Conservation (phyloP, 2,888 invertebrate species). For the Drosophila subsilvestris region DNA sequence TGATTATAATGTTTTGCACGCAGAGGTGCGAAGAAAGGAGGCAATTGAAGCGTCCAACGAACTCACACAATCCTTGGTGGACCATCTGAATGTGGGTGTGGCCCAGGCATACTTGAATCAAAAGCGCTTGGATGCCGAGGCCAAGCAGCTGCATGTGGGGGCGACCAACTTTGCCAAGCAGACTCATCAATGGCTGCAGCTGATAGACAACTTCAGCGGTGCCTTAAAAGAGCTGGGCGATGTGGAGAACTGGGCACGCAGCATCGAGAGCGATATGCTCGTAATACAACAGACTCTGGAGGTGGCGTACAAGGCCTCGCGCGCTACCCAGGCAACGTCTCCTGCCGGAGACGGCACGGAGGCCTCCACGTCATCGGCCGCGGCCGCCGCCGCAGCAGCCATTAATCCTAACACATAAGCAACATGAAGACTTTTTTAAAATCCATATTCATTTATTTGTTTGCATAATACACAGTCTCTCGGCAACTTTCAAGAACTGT, state of each 20-base stretch:
- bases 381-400: constrained; percentile 5
- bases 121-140: constrained; percentile 98
- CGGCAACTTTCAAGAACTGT: background rate
- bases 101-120: constrained; percentile 99
- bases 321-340: constrained; percentile 80
- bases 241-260: constrained; percentile 99
- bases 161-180: constrained; percentile 98
- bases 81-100: constrained; percentile 98
- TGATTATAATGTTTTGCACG: background rate
- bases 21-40: constrained; percentile 96
- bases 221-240: constrained; percentile 98
- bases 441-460: background rate
- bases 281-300: constrained; percentile 96
- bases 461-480: background rate
- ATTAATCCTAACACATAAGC: constrained; percentile 8
- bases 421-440: background rate
- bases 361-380: constrained; percentile 24
- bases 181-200: constrained; percentile 97
- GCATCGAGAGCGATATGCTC: constrained; percentile 98
- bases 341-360: background rate
- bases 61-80: constrained; percentile 96
- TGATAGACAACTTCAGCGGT: constrained; percentile 94
- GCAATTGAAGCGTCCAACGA: constrained; percentile 96
- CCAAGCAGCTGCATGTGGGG: constrained; percentile 96
- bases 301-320: constrained; percentile 93